phyloP scores from a whole-genome alignment of 2,888 invertebrate species.

The Epistrophe grossulariae region DNA sequence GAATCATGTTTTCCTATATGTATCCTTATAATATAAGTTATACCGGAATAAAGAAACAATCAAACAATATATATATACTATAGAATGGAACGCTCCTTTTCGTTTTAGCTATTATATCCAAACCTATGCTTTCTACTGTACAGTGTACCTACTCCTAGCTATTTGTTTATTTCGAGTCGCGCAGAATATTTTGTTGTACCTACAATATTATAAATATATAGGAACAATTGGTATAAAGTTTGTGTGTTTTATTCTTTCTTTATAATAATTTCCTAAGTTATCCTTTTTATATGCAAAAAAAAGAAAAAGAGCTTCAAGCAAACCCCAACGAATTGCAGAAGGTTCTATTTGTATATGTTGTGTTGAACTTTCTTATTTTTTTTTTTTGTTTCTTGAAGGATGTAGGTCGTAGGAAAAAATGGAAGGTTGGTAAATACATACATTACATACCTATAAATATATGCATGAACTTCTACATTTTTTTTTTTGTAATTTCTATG shows the following conservation, averaged over 20 bases:
- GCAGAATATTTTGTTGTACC: conserved; percentile 10
- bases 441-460: background rate
- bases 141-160: background rate
- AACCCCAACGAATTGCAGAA: conserved; percentile 48
- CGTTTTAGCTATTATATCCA: background rate
- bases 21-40: conserved; percentile 25
- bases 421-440: background rate
- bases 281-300: conserved; percentile 60
- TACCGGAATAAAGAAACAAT: conserved; percentile 51
- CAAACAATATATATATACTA: conserved; percentile 62
- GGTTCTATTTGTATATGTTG: conserved; percentile 43
- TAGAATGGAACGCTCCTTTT: conserved; percentile 29
- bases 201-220: too few species aligned
- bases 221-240: too few species aligned
- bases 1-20: conserved; percentile 27
- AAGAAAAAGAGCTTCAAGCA: conserved; percentile 20
- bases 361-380: conserved; percentile 35
- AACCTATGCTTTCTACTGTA: background rate
- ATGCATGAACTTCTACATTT: background rate
- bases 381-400: conserved; percentile 38
- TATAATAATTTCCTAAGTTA: conserved; percentile 34
- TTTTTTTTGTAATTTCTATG: background rate
- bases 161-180: conserved; percentile 50
- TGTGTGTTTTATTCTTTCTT: background rate
- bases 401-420: conserved; percentile 3